A percentile compares a stretch with the other conserved stretches of the same genome.
These are phyloP conservation scores for Colletes latitarsis DNA, from an alignment of 1,140 invertebrate genomes.

Conservation along the genomic window DNA sequence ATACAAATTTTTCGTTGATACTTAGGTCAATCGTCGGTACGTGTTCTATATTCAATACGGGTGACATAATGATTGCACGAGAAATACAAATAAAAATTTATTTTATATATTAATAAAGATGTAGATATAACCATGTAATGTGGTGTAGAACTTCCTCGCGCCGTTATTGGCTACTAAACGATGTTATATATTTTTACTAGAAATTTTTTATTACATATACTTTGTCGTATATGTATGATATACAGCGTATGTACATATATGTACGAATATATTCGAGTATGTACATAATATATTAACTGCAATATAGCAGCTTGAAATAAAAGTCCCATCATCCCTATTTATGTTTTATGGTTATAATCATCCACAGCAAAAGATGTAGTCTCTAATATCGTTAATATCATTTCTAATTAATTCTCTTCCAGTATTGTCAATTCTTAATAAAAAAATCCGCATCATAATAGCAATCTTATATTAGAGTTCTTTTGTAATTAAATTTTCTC, in stretches of 20 bases:
- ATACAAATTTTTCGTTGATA: constrained; percentile 38
- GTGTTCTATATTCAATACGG: constrained; percentile 20
- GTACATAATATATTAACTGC: constrained; percentile 55
- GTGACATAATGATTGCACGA: constrained; percentile 42
- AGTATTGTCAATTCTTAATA: background rate
- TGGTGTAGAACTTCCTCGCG: constrained; percentile 18
- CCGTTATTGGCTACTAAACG: constrained; percentile 22
- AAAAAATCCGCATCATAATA: background rate
- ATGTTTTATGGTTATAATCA: constrained; percentile 7
- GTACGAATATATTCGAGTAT: constrained; percentile 49
- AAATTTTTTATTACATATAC: constrained; percentile 65
- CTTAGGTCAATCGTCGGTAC: constrained; percentile 42
- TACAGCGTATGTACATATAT: constrained; percentile 43
- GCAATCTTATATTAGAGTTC: background rate
- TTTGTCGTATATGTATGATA: constrained; percentile 46
- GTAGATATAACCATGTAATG: constrained; percentile 25
- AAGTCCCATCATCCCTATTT: constrained; percentile 5
- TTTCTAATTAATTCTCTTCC: background rate
- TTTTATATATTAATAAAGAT: constrained; percentile 67
- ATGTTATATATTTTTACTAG: constrained; percentile 64
- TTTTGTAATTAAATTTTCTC: constrained; percentile 66
- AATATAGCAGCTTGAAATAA: constrained; percentile 33
- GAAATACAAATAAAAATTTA: constrained; percentile 64
- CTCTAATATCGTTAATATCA: background rate
- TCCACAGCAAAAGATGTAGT: background rate